Conservation (phyloP, 2,797 vertebrate species). For the Tamandua tetradactyla region DNA sequence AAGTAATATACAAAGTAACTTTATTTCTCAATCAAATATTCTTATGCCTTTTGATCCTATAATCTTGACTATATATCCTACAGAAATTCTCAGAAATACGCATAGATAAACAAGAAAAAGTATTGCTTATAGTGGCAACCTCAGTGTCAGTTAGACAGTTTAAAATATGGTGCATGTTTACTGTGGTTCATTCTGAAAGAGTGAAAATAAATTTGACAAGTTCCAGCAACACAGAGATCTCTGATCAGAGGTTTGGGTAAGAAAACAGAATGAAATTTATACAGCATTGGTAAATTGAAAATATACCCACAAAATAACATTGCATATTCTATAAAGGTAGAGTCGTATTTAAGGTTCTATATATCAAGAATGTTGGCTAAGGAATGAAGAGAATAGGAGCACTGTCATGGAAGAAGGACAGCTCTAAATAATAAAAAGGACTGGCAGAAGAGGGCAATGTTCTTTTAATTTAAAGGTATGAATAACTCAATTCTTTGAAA, state of each 20-base stretch:
- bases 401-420: neutral
- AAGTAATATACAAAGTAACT: conserved; percentile 23
- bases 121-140: neutral
- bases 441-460: neutral
- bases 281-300: neutral
- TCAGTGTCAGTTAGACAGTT: neutral
- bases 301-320: neutral
- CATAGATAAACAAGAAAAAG: neutral
- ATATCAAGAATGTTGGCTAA: neutral
- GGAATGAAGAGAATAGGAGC: neutral
- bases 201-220: neutral
- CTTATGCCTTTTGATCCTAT: neutral
- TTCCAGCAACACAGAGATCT: neutral
- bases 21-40: conserved; percentile 1
- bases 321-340: neutral
- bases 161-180: neutral
- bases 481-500: conserved; percentile 27
- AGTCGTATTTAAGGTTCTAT: neutral
- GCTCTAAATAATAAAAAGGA: neutral
- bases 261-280: neutral
- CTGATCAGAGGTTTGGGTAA: neutral
- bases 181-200: neutral
- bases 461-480: neutral
- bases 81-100: neutral
- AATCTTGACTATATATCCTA: neutral